phyloP scores from a whole-genome alignment of 2,113 vertebrate species.

The Psammodynastes pulverulentus region DNA sequence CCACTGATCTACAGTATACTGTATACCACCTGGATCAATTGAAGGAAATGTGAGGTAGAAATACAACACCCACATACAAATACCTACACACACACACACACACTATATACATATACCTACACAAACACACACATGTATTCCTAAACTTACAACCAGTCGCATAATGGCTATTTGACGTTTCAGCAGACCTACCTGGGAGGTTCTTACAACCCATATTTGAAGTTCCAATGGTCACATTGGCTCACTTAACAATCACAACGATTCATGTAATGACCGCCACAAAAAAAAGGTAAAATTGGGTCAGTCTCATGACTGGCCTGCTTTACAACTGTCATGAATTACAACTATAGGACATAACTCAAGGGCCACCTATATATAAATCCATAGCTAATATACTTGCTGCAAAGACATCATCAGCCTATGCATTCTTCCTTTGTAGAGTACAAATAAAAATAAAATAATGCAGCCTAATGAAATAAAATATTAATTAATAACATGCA shows the following conservation, averaged over 20 bases:
- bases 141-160: background rate
- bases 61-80: background rate
- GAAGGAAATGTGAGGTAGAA: background rate
- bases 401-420: background rate
- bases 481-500: background rate
- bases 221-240: too few species aligned
- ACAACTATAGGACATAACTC: too few species aligned
- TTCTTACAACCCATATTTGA: too few species aligned
- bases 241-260: too few species aligned
- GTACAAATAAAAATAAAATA: background rate
- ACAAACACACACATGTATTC: background rate
- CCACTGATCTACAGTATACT: background rate
- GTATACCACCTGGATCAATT: background rate
- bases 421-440: background rate
- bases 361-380: background rate
- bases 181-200: too few species aligned
- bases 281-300: too few species aligned
- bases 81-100: background rate
- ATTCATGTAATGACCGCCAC: too few species aligned
- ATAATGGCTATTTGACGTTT: background rate
- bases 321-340: too few species aligned
- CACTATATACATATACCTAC: background rate
- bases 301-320: too few species aligned
- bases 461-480: background rate
- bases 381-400: background rate